Percentiles rank a stretch among this genome's conserved stretches.
Conservation (phyloP, 2,113 vertebrate species). For the Cryptoleucopteryx plumbea region DNA sequence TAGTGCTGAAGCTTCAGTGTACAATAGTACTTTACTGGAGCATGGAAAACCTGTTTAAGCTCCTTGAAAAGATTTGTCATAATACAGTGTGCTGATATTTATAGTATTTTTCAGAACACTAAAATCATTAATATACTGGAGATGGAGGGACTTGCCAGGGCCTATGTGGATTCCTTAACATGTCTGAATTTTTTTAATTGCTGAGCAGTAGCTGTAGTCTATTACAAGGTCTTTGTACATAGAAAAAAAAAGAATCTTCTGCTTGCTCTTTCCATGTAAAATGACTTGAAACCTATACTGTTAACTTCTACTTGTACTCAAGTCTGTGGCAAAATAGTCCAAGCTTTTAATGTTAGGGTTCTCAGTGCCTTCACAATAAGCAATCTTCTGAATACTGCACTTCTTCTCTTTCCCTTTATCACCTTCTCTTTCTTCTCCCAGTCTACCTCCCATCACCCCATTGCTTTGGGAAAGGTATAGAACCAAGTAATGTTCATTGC, state of each 20-base stretch:
- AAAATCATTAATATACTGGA: conserved; percentile 32
- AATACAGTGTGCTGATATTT: conserved; percentile 7
- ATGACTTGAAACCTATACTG: conserved; percentile 38
- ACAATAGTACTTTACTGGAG: conserved; percentile 50
- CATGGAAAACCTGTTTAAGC: conserved; percentile 15
- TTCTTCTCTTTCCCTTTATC: neutral
- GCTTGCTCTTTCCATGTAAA: conserved; percentile 8
- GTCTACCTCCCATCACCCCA: neutral
- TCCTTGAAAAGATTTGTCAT: conserved; percentile 44
- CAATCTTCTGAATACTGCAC: neutral
- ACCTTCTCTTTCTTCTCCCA: neutral
- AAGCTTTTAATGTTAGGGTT: conserved; percentile 38
- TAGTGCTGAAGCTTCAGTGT: conserved; percentile 58
- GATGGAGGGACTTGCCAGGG: conserved; percentile 24
- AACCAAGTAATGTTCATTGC: neutral
- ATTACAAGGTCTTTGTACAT: neutral
- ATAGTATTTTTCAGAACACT: conserved; percentile 54
- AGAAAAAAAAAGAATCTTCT: neutral
- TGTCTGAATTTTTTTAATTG: conserved; percentile 19
- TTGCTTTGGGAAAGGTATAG: neutral
- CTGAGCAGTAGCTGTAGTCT: neutral
- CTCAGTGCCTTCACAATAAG: conserved; percentile 54
- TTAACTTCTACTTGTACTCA: conserved; percentile 2
- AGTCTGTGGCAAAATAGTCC: neutral
- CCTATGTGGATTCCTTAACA: conserved; percentile 37